Percentiles rank a stretch among this genome's conserved stretches.
These are phyloP conservation scores for Bubo blakistoni DNA, from an alignment of 2,113 vertebrate species.

Conservation along the genomic window DNA sequence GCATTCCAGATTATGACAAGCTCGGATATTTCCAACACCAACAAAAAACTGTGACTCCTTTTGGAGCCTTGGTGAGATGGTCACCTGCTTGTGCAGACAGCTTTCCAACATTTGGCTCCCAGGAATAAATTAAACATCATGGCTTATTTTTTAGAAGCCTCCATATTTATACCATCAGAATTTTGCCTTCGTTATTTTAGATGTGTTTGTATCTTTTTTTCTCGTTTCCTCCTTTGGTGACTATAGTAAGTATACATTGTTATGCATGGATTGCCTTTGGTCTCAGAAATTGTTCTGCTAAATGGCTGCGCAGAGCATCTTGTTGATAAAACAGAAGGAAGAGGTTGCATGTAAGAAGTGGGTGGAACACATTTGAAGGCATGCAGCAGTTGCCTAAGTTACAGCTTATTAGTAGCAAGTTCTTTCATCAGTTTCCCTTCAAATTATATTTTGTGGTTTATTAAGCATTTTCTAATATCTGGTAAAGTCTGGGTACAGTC, in stretches of 20 bases:
- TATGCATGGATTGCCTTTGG: background rate
- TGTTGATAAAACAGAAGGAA: background rate
- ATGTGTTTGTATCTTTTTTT: background rate
- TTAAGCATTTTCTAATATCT: background rate
- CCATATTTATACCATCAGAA: background rate
- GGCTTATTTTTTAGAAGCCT: background rate
- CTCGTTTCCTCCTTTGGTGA: background rate
- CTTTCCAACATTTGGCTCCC: background rate
- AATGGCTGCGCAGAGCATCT: background rate
- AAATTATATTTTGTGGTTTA: background rate
- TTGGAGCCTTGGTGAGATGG: background rate
- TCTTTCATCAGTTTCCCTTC: background rate
- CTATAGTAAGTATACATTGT: accelerated
- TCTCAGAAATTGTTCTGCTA: background rate
- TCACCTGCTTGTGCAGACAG: background rate
- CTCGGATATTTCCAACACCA: background rate
- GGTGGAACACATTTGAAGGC: background rate
- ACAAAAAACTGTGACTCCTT: background rate
- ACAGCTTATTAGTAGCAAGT: background rate
- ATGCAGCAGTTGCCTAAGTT: background rate
- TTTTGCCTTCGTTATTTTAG: background rate
- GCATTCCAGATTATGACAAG: background rate
- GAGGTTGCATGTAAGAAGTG: background rate
- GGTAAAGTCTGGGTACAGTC: background rate
- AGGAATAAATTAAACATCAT: background rate